A percentile compares a stretch with the other conserved stretches of the same genome.
Conservation (phyloP, 2,113 vertebrate species). For the Perca schrenkii region DNA sequence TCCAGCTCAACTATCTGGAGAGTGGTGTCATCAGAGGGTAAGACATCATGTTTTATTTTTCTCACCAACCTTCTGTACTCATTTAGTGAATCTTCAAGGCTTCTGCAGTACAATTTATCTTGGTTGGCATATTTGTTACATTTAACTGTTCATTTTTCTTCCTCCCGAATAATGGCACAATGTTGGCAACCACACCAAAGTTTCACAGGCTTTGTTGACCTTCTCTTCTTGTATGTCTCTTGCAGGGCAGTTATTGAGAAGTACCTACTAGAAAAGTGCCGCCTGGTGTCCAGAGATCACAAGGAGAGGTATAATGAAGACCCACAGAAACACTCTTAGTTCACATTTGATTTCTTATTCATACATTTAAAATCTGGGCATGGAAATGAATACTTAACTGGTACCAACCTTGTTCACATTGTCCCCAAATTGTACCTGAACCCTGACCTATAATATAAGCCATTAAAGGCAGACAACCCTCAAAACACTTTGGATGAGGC, state of each 20-base stretch:
- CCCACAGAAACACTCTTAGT: neutral
- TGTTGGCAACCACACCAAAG: neutral
- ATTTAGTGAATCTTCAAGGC: neutral
- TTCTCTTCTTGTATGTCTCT: constrained; percentile 18
- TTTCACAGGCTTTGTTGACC: neutral
- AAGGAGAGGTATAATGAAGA: constrained; percentile 88
- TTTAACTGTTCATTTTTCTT: neutral
- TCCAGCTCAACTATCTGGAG: constrained; percentile 96
- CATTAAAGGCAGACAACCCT: neutral
- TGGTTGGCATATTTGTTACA: neutral
- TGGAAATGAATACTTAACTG: neutral
- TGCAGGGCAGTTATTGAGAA: constrained; percentile 94
- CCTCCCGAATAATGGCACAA: neutral
- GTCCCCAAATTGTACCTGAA: neutral
- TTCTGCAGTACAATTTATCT: constrained; percentile 3
- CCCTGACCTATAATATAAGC: neutral
- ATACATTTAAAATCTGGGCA: neutral
- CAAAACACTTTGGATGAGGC: neutral
- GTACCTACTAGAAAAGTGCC: constrained; percentile 95
- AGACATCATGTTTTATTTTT: constrained; percentile 53
- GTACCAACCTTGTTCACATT: neutral
- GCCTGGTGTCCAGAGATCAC: constrained; percentile 92
- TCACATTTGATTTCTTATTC: neutral
- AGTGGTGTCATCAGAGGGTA: constrained; percentile 95
- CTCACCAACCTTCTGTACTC: neutral